A percentile compares a stretch with the other conserved stretches of the same genome.
These are phyloP conservation scores for Brachypterus glaber DNA, from an alignment of 2,888 invertebrate genomes.

Conservation along the genomic window DNA sequence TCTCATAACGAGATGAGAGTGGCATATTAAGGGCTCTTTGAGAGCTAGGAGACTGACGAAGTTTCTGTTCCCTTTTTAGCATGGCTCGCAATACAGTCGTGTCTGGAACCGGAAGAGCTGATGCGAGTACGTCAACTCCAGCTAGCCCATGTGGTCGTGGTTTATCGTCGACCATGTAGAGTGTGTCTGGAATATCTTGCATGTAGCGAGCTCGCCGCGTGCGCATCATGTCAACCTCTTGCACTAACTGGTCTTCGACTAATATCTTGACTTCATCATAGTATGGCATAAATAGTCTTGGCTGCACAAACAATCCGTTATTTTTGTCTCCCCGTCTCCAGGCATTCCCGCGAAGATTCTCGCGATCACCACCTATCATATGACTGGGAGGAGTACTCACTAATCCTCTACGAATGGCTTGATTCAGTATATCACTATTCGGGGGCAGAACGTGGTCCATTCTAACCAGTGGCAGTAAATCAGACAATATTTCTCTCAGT, in stretches of 20 bases:
- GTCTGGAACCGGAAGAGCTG: conserved; percentile 66
- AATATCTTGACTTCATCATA: conserved; percentile 88
- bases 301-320: conserved; percentile 68
- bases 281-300: conserved; percentile 88
- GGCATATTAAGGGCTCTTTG: conserved; percentile 68
- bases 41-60: conserved; percentile 69
- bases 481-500: conserved; percentile 72
- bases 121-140: conserved; percentile 55
- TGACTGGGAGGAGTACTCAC: conserved; percentile 76
- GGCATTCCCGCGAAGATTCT: conserved; percentile 59
- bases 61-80: conserved; percentile 76
- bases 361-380: conserved; percentile 69
- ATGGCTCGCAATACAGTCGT: conserved; percentile 66
- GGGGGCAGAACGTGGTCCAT: conserved; percentile 85
- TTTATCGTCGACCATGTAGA: conserved; percentile 61
- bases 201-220: conserved; percentile 49
- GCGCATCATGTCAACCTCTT: conserved; percentile 50
- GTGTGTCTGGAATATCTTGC: conserved; percentile 83
- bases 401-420: conserved; percentile 60
- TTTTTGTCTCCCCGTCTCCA: conserved; percentile 71
- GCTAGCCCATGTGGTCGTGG: conserved; percentile 39
- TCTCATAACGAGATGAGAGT: conserved; percentile 66
- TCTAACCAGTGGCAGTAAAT: conserved; percentile 74
- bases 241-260: conserved; percentile 73
- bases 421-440: conserved; percentile 66